A percentile compares a stretch with the other conserved stretches of the same genome.
These are phyloP conservation scores for Drosophila lini DNA, from an alignment of 1,140 invertebrate species.

Conservation along the genomic window DNA sequence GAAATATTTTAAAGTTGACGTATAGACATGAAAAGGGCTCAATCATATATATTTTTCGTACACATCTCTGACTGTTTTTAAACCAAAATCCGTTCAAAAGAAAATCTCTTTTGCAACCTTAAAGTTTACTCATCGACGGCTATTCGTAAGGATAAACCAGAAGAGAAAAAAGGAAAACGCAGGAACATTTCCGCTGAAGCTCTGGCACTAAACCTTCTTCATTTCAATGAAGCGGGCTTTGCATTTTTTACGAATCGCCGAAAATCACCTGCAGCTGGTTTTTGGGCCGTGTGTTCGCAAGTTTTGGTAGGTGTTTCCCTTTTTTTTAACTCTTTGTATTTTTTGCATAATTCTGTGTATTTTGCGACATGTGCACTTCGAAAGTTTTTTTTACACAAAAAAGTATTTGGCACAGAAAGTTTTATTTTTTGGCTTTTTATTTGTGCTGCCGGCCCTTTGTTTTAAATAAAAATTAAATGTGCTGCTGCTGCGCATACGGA, in stretches of 20 bases:
- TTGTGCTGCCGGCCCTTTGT: constrained; percentile 28
- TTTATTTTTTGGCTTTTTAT: constrained; percentile 23
- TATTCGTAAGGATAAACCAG: constrained; percentile 25
- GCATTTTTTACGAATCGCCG: constrained; percentile 58
- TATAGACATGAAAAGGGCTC: neutral
- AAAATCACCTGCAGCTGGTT: constrained; percentile 76
- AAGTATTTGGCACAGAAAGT: constrained; percentile 25
- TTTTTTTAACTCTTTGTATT: constrained; percentile 14
- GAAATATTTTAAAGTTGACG: neutral
- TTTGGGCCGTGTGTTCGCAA: constrained; percentile 43
- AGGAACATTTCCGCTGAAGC: constrained; percentile 4
- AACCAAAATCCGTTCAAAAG: neutral
- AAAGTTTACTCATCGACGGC: constrained; percentile 15
- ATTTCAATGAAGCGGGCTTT: constrained; percentile 49
- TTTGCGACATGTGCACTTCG: constrained; percentile 58
- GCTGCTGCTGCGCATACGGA: constrained; percentile 29
- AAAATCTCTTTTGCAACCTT: neutral
- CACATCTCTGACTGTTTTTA: neutral
- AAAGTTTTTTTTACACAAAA: constrained; percentile 41
- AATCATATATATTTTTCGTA: neutral
- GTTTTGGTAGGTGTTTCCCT: constrained; percentile 41
- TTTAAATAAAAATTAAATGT: constrained; percentile 67
- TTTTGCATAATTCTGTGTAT: constrained; percentile 52
- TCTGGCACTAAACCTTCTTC: constrained; percentile 44
- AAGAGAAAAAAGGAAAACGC: neutral